Conservation (phyloP, 1,140 invertebrate genomes). For the Tyrophagus putrescentiae region DNA sequence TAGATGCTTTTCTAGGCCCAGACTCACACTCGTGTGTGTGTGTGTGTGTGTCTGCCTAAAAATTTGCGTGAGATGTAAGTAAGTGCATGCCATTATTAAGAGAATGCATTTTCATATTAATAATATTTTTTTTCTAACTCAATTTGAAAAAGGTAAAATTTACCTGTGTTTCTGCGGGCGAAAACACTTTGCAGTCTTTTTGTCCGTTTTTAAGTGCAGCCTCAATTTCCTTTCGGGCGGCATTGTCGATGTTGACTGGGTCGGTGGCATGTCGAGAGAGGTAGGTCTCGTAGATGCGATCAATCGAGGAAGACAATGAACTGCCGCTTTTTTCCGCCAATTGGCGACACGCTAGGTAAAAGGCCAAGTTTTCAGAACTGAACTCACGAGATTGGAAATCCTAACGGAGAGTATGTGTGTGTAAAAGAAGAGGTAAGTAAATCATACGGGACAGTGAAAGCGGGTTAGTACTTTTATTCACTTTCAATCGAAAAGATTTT, state of each 20-base stretch:
- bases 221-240: conserved; percentile 57
- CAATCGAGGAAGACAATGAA: background rate
- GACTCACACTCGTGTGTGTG: no score
- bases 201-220: conserved; percentile 41
- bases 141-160: conserved; percentile 12
- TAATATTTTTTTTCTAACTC: no score
- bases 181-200: conserved; percentile 58
- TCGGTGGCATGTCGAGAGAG: conserved; percentile 58
- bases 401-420: no score
- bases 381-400: conserved; percentile 91
- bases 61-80: no score
- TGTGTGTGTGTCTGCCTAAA: no score
- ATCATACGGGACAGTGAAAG: no score
- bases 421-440: no score
- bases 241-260: conserved; percentile 72
- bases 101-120: no score
- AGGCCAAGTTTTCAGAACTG: conserved; percentile 88
- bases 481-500: no score
- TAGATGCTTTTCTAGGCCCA: no score
- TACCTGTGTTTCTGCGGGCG: conserved; percentile 45
- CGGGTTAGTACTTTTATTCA: no score
- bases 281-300: conserved; percentile 56
- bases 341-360: conserved; percentile 91
- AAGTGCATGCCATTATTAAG: no score
- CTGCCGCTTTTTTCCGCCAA: conserved; percentile 33